These are phyloP conservation scores for Antechinus flavipes DNA, from an alignment of 2,113 vertebrate genomes.

Conservation along the genomic window DNA sequence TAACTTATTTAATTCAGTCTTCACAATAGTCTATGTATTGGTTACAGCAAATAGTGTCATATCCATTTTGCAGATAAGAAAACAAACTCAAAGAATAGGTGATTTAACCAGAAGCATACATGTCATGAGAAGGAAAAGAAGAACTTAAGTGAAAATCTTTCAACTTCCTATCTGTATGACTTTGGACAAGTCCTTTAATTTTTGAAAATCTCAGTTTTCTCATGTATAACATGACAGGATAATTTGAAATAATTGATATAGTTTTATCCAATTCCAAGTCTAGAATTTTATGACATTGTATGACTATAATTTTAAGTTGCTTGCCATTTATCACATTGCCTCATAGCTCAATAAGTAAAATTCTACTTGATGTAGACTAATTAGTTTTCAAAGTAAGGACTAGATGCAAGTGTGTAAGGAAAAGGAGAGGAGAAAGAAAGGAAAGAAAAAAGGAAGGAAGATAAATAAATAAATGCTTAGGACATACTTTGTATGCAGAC, in stretches of 20 bases:
- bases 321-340: not conserved
- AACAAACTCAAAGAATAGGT: not conserved
- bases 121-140: not conserved
- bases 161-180: not conserved
- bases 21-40: not conserved
- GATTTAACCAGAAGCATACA: not conserved
- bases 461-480: not conserved
- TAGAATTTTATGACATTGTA: not conserved
- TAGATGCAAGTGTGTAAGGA: not conserved
- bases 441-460: not conserved
- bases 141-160: not conserved
- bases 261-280: not conserved
- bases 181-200: not conserved
- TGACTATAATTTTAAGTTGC: not conserved
- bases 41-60: not conserved
- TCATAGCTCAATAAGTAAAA: not conserved
- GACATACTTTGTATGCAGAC: not conserved
- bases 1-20: not conserved
- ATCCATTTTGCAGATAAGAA: not conserved
- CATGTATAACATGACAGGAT: not conserved
- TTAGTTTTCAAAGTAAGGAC: not conserved
- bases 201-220: not conserved
- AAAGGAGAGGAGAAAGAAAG: not conserved
- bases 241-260: not conserved
- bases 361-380: not conserved